Percentiles rank a stretch among this genome's conserved stretches.
These are phyloP conservation scores for Puntigrus tetrazona DNA, from an alignment of 2,113 vertebrate genomes.

Conservation along the genomic window DNA sequence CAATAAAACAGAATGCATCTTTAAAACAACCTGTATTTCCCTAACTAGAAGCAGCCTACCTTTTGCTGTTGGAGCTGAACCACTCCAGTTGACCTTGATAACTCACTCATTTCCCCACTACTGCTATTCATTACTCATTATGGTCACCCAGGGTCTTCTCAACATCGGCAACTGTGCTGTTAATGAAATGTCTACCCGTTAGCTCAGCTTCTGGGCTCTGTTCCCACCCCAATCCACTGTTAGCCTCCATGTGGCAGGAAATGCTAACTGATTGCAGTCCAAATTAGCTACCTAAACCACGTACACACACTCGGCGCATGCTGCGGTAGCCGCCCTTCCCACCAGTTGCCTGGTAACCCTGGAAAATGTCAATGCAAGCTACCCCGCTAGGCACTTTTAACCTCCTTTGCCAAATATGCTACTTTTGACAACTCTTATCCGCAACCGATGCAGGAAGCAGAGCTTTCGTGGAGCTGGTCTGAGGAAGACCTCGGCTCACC, in stretches of 20 bases:
- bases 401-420: constrained; percentile 49
- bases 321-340: constrained; percentile 36
- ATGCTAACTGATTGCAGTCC: constrained; percentile 54
- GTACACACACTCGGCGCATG: constrained; percentile 25
- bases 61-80: not conserved
- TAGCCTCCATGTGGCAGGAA: constrained; percentile 19
- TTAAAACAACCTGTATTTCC: not conserved
- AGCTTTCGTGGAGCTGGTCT: constrained; percentile 34
- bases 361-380: constrained; percentile 56
- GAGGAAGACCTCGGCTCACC: constrained; percentile 42
- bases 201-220: constrained; percentile 49
- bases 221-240: constrained; percentile 37
- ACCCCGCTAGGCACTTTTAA: constrained; percentile 63
- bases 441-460: constrained; percentile 55
- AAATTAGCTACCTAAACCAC: constrained; percentile 40
- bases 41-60: constrained; percentile 33
- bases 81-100: constrained; percentile 38
- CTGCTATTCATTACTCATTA: constrained; percentile 51
- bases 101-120: constrained; percentile 34
- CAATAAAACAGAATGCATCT: not conserved
- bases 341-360: constrained; percentile 53
- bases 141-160: not conserved
- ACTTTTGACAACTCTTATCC: constrained; percentile 61
- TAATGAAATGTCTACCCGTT: constrained; percentile 50
- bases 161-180: constrained; percentile 42